Base-by-base conservation (phyloP, 2,888 invertebrate species). In the Acleris literana region DNA sequence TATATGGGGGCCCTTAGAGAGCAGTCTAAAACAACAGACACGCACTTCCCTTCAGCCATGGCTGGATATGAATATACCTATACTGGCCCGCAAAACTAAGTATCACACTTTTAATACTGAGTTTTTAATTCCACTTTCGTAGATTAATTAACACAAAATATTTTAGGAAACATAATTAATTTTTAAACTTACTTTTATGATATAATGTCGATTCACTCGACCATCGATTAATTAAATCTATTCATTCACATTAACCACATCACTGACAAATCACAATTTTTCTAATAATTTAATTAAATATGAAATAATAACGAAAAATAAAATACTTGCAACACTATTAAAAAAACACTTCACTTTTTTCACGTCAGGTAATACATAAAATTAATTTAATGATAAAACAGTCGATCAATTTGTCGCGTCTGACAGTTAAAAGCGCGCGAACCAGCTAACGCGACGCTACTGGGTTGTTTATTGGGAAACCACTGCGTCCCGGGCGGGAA, bases 381-480 rank as follows among this genome's bases (percentile, higher is more conserved):
- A 49, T 49, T 49, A 9, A 49, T 20, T 18, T 13, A 39, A 13
- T 13, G 3, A 13, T 13, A 13, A 39, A 11, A 39, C 20, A 20
- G 49, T 3, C 13, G 11, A 1, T 49, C 49, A 20, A 18, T 9
- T 49, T 7, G 4, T 49, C 18, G 3, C 5, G 1, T 20, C 11
- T 49, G 49, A 20, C 49, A 5, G 13, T 3, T 11, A 13, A 49
- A 49, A 49, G 49, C 49, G 49, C 49, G 49, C 49, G 49, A 49
- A 49, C 20, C 1, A 3, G 17, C 16, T 3, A 20, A 2, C 49
- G 49, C 49, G 49, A 1, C 1, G 9, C 20, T 4, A 49, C 57
- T 57, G 57, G 25, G 57, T 57, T 25, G 3, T 57, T 57, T 57
- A 17, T 57, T 1, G 57, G 57, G 25, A 9, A 17, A 17, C 13